phyloP scores from a whole-genome alignment of 2,797 vertebrate species.

The Clarias pachynema region DNA sequence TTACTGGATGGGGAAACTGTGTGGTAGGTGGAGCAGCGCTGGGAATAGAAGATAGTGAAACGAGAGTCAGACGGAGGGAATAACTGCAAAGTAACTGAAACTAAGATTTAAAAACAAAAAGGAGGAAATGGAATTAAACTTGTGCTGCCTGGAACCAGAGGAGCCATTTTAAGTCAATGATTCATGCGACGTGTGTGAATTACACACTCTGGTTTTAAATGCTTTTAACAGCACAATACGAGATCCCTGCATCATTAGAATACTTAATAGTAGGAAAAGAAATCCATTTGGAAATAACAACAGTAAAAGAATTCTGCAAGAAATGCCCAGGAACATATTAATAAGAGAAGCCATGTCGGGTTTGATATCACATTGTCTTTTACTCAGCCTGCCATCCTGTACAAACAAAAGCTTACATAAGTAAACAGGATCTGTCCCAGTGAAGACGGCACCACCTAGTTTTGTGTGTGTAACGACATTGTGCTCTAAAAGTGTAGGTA shows the following conservation, averaged over 20 bases:
- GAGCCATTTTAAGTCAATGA: slow-evolving; percentile 14
- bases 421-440: background rate
- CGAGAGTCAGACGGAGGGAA: background rate
- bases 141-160: background rate
- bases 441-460: background rate
- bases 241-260: background rate
- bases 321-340: background rate
- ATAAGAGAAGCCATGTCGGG: background rate
- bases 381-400: background rate
- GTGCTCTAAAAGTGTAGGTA: too few species aligned
- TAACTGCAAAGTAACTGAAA: background rate
- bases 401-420: slow-evolving; percentile 7
- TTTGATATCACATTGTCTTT: background rate
- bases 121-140: background rate
- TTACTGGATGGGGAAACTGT: background rate
- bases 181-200: slow-evolving; percentile 27
- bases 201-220: background rate
- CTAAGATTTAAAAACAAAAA: background rate
- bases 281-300: background rate
- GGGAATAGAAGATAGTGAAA: background rate
- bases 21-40: background rate
- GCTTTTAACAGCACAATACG: background rate
- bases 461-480: background rate
- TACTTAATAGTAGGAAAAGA: background rate
- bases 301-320: too few species aligned